Percentiles rank a stretch among this genome's conserved stretches.
phyloP scores from a whole-genome alignment of 2,888 invertebrate species.

The Dynastes maya region DNA sequence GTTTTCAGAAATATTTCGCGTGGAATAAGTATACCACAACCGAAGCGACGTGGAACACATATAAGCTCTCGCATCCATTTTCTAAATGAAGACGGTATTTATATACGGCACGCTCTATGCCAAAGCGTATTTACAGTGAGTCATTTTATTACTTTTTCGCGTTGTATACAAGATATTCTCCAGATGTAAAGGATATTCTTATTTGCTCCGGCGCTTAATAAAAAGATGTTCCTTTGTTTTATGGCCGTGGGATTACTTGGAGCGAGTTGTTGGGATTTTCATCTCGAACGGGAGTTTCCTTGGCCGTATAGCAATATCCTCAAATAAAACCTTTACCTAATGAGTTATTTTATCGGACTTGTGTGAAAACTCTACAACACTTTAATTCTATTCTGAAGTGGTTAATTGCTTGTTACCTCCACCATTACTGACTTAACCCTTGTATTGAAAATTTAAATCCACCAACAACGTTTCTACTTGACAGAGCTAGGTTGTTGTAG shows the following conservation, averaged over 20 bases:
- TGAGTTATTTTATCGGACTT: no score
- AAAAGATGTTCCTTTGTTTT: constrained; percentile 33
- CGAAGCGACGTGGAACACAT: no score
- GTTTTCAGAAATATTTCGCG: constrained; percentile 39
- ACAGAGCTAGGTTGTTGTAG: no score
- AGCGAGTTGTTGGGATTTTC: constrained; percentile 15
- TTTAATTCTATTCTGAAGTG: no score
- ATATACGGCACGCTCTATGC: constrained; percentile 23
- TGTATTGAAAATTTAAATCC: no score
- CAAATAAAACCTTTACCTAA: no score
- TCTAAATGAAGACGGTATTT: constrained; percentile 33
- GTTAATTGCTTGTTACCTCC: no score
- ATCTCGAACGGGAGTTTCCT: background rate
- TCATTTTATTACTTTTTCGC: constrained; percentile 44
- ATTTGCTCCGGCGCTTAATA: constrained; percentile 34
- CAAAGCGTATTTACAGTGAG: constrained; percentile 43
- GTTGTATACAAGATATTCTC: constrained; percentile 36
- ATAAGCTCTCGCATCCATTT: constrained; percentile 24
- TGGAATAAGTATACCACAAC: constrained; percentile 19
- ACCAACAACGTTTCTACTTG: no score
- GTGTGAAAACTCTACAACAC: no score
- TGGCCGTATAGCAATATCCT: no score
- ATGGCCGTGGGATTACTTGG: constrained; percentile 10
- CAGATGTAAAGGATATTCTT: constrained; percentile 37
- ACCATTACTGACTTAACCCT: no score